A percentile compares a stretch with the other conserved stretches of the same genome.
Evolutionary conservation across 2,113 vertebrate species (phyloP).

Genomic region (Aythya baeri): DNA sequence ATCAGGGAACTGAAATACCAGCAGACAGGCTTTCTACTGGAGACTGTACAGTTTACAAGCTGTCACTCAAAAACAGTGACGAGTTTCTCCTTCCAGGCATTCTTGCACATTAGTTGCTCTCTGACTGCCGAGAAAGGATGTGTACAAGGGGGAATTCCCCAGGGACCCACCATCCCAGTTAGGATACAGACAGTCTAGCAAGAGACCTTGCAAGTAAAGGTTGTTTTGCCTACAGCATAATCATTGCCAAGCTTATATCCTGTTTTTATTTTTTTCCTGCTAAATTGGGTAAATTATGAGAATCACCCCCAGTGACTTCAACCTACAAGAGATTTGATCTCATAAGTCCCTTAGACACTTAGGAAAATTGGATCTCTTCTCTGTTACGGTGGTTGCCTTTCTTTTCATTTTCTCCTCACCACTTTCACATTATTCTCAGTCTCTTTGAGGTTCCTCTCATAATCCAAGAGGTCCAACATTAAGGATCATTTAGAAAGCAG

Average conservation of each 20-base stretch:
- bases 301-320: background rate
- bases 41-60: background rate
- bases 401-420: background rate
- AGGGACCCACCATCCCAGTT: background rate
- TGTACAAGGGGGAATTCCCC: background rate
- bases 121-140: background rate
- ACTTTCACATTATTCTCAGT: background rate
- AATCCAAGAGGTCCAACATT: background rate
- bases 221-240: background rate
- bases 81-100: conserved; percentile 3
- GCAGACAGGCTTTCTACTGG: conserved; percentile 17
- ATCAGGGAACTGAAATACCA: conserved; percentile 5
- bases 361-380: background rate
- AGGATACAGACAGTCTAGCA: background rate
- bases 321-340: background rate
- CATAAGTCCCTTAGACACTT: background rate
- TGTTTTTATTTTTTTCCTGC: background rate
- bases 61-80: background rate
- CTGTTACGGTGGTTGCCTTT: background rate
- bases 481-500: background rate
- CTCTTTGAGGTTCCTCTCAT: background rate
- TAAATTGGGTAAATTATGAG: background rate
- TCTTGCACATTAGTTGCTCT: background rate
- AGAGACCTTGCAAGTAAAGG: background rate
- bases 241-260: background rate